phyloP scores from a whole-genome alignment of 2,888 invertebrate species.

The Agonopterix subpropinquella region DNA sequence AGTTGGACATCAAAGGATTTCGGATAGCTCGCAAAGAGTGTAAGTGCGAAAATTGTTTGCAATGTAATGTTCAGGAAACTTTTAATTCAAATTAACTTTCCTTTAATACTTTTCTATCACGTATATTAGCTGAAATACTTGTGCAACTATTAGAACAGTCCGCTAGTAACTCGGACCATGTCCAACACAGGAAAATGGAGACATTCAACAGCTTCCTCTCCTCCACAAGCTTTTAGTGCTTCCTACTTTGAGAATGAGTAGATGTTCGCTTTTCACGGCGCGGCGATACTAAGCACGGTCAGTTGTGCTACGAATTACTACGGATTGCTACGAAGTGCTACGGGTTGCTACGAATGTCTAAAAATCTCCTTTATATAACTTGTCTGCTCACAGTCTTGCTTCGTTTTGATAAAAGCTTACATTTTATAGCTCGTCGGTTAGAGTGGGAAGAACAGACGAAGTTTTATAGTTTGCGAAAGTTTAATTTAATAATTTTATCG shows the following conservation, averaged over 20 bases:
- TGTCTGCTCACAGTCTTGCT: too few relatives aligned
- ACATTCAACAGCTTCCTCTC: constrained; percentile 12
- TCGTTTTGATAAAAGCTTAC: too few relatives aligned
- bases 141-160: too few relatives aligned
- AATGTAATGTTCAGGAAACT: too few relatives aligned
- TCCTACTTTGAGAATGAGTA: constrained; percentile 1
- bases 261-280: too few relatives aligned
- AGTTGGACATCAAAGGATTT: constrained; percentile 11
- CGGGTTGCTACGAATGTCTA: constrained; percentile 1
- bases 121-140: too few relatives aligned
- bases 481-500: too few relatives aligned
- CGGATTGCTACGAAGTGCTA: constrained; percentile 17
- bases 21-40: not conserved
- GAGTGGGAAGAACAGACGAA: too few relatives aligned
- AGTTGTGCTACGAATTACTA: constrained; percentile 19
- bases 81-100: too few relatives aligned
- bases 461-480: too few relatives aligned
- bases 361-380: not conserved
- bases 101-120: too few relatives aligned
- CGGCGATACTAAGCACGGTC: not conserved
- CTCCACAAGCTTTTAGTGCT: constrained; percentile 13
- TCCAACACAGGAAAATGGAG: constrained; percentile 12
- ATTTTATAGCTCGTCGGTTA: too few relatives aligned
- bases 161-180: constrained; percentile 9
- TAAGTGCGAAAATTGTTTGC: not conserved